Evolutionary conservation across 1,140 invertebrate species (phyloP).

Genomic region (Cotesia chilonis): DNA sequence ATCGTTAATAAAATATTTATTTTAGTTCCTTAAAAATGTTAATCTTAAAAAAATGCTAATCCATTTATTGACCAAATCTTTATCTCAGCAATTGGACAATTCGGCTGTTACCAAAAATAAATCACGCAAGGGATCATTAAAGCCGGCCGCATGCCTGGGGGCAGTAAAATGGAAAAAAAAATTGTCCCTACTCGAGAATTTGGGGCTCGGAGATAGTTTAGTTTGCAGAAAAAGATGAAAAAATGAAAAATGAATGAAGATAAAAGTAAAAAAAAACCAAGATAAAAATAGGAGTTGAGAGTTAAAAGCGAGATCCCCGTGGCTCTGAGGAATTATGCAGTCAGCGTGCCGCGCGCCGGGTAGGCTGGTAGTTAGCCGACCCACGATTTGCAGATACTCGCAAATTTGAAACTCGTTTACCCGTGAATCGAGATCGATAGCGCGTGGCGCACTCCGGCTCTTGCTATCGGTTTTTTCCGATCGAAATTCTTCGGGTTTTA

Average conservation of each 20-base stretch:
- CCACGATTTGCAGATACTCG: constrained; percentile 39
- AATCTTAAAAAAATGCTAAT: too few relatives aligned
- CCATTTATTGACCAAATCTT: constrained; percentile 25
- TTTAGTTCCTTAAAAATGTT: too few relatives aligned
- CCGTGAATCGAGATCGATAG: constrained; percentile 33
- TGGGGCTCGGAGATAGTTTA: too few relatives aligned
- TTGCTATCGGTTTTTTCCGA: constrained; percentile 21
- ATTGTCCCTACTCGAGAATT: too few relatives aligned
- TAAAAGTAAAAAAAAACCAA: constrained; percentile 2
- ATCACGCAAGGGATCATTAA: constrained; percentile 55
- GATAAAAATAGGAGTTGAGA: neutral
- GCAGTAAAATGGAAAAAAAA: constrained; percentile 7
- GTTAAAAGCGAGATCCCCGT: constrained; percentile 28
- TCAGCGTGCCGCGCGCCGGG: constrained; percentile 40
- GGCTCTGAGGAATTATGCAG: constrained; percentile 49
- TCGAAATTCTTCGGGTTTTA: neutral
- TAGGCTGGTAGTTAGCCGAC: constrained; percentile 50
- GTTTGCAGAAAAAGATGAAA: constrained; percentile 14
- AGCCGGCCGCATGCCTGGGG: constrained; percentile 20
- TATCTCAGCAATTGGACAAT: constrained; percentile 43
- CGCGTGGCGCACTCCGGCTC: constrained; percentile 19
- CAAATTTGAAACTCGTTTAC: constrained; percentile 36
- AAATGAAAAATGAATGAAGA: constrained; percentile 5
- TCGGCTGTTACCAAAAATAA: constrained; percentile 53
- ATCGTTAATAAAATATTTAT: too few relatives aligned